Evolutionary conservation across 2,888 invertebrate species (phyloP).

Genomic region (Oxycera nigricornis): DNA sequence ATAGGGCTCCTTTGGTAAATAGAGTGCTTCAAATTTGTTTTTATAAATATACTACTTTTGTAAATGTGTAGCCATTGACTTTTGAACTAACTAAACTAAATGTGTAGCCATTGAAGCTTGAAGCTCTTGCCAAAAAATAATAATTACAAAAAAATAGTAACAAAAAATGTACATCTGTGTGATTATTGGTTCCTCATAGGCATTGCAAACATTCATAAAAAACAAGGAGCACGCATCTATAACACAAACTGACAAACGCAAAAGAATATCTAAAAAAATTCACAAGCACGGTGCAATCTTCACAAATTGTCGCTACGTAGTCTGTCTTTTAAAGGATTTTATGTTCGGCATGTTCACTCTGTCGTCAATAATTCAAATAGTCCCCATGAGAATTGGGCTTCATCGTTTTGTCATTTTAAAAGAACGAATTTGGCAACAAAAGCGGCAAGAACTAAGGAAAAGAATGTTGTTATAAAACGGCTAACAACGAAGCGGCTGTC

Average conservation of each 20-base stretch:
- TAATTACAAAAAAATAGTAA: no score
- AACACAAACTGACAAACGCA: neutral
- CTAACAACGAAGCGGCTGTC: no score
- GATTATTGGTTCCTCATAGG: no score
- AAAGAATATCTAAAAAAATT: neutral
- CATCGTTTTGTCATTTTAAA: constrained; percentile 25
- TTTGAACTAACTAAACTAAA: no score
- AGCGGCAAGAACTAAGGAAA: neutral
- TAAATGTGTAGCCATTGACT: no score
- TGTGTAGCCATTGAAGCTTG: no score
- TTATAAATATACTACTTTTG: no score
- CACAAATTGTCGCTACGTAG: constrained; percentile 36
- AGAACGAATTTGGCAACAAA: neutral
- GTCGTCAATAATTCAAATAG: constrained; percentile 38
- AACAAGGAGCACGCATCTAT: neutral
- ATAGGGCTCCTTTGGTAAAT: no score
- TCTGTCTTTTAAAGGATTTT: constrained; percentile 27
- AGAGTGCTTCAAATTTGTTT: no score
- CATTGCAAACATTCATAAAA: no score
- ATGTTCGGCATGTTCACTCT: constrained; percentile 35
- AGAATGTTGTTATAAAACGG: neutral
- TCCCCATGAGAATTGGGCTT: constrained; percentile 25
- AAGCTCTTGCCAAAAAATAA: no score
- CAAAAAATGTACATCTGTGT: no score
- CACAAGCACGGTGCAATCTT: neutral